A percentile compares a stretch with the other conserved stretches of the same genome.
These are phyloP conservation scores for Chionodraco myersi DNA, from an alignment of 2,113 vertebrate genomes.

Conservation along the genomic window DNA sequence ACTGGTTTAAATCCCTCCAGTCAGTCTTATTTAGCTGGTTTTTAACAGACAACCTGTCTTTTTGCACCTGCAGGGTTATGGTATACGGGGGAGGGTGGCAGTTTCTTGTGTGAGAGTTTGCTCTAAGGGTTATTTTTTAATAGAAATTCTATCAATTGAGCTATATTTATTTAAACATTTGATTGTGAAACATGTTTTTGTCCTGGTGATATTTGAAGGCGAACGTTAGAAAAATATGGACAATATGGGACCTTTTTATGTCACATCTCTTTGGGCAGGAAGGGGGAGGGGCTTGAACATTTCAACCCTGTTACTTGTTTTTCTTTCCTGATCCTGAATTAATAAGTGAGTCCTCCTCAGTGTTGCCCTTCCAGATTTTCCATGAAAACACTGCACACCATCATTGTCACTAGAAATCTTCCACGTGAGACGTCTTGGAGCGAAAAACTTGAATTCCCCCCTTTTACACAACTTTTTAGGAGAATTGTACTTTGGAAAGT, in stretches of 20 bases:
- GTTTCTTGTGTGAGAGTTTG: slow-evolving; percentile 40
- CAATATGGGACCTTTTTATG: slow-evolving; percentile 45
- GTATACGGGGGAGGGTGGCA: slow-evolving; percentile 11
- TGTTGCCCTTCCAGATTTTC: slow-evolving; percentile 57
- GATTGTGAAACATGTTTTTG: slow-evolving; percentile 69
- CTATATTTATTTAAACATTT: slow-evolving; percentile 77
- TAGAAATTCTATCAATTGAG: slow-evolving; percentile 65
- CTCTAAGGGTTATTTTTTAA: slow-evolving; percentile 40
- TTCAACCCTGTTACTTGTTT: slow-evolving; percentile 34
- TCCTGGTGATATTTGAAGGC: slow-evolving; percentile 69
- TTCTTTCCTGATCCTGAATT: slow-evolving; percentile 12
- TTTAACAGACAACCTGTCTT: slow-evolving; percentile 31
- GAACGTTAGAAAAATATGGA: slow-evolving; percentile 34
- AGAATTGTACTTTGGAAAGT: slow-evolving; percentile 36
- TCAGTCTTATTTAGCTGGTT: slow-evolving; percentile 29
- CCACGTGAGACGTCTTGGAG: slow-evolving; percentile 63
- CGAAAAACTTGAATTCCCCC: slow-evolving; percentile 72
- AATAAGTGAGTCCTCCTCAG: slow-evolving; percentile 54
- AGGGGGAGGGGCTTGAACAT: slow-evolving; percentile 21
- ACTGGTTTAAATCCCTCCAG: slow-evolving; percentile 46
- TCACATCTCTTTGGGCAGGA: slow-evolving; percentile 8
- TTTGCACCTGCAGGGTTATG: slow-evolving; percentile 49
- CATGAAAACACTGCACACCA: slow-evolving; percentile 53
- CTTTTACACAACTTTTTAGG: slow-evolving; percentile 36
- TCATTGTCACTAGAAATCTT: slow-evolving; percentile 67